Evolutionary conservation across 2,797 vertebrate genomes (phyloP).

Genomic region (Takifugu rubripes): DNA sequence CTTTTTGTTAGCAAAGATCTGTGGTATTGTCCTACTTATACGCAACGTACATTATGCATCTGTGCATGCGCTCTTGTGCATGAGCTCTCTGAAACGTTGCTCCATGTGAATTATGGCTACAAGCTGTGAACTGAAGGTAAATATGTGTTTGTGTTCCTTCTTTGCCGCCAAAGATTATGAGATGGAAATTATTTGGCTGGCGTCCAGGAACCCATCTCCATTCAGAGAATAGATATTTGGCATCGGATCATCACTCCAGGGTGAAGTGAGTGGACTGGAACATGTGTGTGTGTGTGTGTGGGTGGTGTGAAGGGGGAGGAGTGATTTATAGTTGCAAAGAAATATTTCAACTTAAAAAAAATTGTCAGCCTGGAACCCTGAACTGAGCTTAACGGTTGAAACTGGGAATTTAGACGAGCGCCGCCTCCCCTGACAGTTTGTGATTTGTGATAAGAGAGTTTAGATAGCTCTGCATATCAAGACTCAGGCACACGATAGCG

Average conservation of each 20-base stretch:
- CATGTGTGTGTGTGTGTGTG: slow-evolving; percentile 30
- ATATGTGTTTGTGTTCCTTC: slow-evolving; percentile 72
- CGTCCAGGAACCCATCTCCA: slow-evolving; percentile 66
- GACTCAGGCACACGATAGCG: slow-evolving; percentile 16
- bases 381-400: slow-evolving; percentile 21
- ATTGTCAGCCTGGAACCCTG: slow-evolving; percentile 11
- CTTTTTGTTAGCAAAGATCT: slow-evolving; percentile 31
- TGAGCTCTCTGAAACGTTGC: slow-evolving; percentile 46
- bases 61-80: slow-evolving; percentile 7
- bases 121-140: slow-evolving; percentile 76
- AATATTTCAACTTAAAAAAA: slow-evolving; percentile 28
- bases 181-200: slow-evolving; percentile 75
- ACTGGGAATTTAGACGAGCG: slow-evolving; percentile 42
- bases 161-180: slow-evolving; percentile 71
- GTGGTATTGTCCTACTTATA: slow-evolving; percentile 29
- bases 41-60: slow-evolving; percentile 7
- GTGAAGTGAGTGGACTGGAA: slow-evolving; percentile 64
- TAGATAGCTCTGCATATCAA: slow-evolving; percentile 39
- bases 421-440: slow-evolving; percentile 43
- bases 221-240: slow-evolving; percentile 73
- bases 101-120: slow-evolving; percentile 61
- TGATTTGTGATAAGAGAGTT: slow-evolving; percentile 55
- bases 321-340: slow-evolving; percentile 24
- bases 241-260: slow-evolving; percentile 65
- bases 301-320: background rate